Percentiles rank a stretch among this genome's conserved stretches.
Conservation (phyloP, 2,113 vertebrate genomes). For the Ictalurus furcatus region DNA sequence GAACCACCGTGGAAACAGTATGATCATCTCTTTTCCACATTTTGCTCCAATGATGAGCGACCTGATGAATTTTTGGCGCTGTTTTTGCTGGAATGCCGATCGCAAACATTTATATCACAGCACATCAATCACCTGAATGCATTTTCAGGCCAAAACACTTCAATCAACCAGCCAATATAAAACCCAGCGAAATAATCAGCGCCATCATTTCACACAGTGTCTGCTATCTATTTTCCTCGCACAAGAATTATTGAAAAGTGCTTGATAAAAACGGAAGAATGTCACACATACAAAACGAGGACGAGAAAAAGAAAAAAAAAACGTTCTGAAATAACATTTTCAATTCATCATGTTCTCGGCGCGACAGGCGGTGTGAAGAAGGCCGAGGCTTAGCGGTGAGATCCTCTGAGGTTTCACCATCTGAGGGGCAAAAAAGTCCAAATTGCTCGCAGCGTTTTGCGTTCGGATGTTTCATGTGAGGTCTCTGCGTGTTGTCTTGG, state of each 20-base stretch:
- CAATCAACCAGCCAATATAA: slow-evolving; percentile 4
- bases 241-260: slow-evolving; percentile 4
- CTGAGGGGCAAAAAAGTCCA: background rate
- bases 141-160: slow-evolving; percentile 16
- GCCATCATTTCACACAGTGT: background rate
- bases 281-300: background rate
- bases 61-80: background rate
- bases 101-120: background rate
- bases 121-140: slow-evolving; percentile 8
- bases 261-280: background rate
- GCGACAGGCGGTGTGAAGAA: slow-evolving; percentile 16
- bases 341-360: slow-evolving; percentile 14
- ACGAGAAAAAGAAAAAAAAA: background rate
- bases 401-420: background rate
- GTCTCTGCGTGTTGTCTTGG: background rate
- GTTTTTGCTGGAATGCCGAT: background rate
- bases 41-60: background rate
- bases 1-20: background rate
- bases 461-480: background rate
- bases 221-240: slow-evolving; percentile 1
- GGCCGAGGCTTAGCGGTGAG: slow-evolving; percentile 23
- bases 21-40: background rate
- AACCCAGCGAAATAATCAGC: background rate
- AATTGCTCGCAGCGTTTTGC: background rate
- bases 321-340: slow-evolving; percentile 28